A percentile compares a stretch with the other conserved stretches of the same genome.
Evolutionary conservation across 2,797 vertebrate genomes (phyloP).

Genomic region (Cercopithecus mitis): DNA sequence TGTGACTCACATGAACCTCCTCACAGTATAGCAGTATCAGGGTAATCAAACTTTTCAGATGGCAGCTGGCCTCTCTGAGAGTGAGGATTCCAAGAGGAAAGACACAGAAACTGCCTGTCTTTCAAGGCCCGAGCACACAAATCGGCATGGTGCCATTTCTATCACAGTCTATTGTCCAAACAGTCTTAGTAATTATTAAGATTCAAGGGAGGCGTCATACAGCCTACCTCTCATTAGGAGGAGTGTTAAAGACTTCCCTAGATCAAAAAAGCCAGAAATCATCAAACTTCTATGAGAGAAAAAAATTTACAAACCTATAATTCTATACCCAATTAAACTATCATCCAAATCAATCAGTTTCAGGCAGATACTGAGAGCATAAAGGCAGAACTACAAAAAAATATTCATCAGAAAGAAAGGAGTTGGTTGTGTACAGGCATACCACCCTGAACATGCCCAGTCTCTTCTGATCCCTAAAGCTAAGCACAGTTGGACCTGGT

Average conservation of each 20-base stretch:
- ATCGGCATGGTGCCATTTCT: background rate
- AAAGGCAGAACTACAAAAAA: background rate
- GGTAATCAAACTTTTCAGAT: background rate
- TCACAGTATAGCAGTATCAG: background rate
- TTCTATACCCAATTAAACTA: slow-evolving; percentile 56
- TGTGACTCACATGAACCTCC: background rate
- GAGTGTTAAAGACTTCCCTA: background rate
- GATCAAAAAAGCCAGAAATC: background rate
- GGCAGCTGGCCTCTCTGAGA: background rate
- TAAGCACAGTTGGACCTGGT: background rate
- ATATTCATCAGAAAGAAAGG: background rate
- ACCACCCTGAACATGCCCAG: background rate
- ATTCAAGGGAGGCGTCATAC: background rate
- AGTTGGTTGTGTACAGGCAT: background rate
- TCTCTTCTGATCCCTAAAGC: background rate
- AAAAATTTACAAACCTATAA: background rate
- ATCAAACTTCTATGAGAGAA: background rate
- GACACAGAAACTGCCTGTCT: background rate
- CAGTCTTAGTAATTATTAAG: background rate
- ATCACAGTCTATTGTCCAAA: background rate
- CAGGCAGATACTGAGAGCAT: background rate
- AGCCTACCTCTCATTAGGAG: background rate
- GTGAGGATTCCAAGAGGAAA: background rate
- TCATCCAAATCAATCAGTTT: background rate
- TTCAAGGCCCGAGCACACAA: background rate